Conservation (phyloP, 2,113 vertebrate genomes). For the Otolemur garnettii region DNA sequence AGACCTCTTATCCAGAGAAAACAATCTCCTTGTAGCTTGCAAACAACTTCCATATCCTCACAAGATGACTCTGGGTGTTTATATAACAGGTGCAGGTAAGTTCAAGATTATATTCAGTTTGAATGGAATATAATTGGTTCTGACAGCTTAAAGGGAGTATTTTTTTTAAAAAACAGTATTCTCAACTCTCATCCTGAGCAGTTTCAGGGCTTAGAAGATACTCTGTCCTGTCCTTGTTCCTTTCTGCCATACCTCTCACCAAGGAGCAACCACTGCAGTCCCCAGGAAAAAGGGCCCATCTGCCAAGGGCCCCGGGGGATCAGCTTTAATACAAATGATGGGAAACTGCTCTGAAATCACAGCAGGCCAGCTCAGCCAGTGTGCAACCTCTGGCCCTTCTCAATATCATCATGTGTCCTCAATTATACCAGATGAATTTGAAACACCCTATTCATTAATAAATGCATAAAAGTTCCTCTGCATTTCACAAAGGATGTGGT, state of each 20-base stretch:
- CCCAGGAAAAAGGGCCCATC: not conserved
- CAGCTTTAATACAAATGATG: not conserved
- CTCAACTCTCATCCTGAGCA: not conserved
- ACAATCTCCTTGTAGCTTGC: not conserved
- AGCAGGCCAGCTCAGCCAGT: not conserved
- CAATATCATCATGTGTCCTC: not conserved
- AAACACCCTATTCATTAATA: slow-evolving; percentile 35
- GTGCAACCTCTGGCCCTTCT: not conserved
- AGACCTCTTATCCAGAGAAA: not conserved
- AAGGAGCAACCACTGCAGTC: not conserved
- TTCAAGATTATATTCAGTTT: not conserved
- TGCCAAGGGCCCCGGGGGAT: not conserved
- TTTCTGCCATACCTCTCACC: not conserved
- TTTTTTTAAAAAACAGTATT: not conserved
- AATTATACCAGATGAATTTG: not conserved
- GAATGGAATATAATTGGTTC: not conserved
- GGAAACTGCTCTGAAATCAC: not conserved
- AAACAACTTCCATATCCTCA: not conserved
- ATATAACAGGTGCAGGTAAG: not conserved
- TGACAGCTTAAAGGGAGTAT: not conserved
- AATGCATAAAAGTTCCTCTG: not conserved
- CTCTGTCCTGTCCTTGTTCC: not conserved
- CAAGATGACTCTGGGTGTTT: rapidly evolving
- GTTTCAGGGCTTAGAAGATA: not conserved
- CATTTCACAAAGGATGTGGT: not conserved